Percentiles rank a stretch among this genome's conserved stretches.
Conservation (phyloP, 2,888 invertebrate species). For the Colletes collaris region DNA sequence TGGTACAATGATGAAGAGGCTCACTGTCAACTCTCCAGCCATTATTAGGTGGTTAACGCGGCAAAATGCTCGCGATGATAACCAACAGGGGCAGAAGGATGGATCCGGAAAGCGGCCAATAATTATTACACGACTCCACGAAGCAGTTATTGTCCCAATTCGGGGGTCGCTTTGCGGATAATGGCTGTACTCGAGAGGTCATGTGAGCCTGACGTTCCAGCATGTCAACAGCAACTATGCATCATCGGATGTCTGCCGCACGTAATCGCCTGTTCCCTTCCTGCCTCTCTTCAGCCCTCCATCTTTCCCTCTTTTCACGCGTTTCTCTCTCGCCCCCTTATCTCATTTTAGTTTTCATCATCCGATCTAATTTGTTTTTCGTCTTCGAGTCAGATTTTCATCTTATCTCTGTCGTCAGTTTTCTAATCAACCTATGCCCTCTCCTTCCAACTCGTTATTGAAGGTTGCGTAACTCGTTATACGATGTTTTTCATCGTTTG, state of each 20-base stretch:
- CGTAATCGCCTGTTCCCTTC: slow-evolving; percentile 71
- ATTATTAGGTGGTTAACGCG: slow-evolving; percentile 60
- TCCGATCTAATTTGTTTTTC: slow-evolving; percentile 17
- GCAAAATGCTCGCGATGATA: slow-evolving; percentile 54
- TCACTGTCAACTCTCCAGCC: slow-evolving; percentile 31
- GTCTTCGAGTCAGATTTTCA: slow-evolving; percentile 20
- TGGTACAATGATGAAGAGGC: slow-evolving; percentile 43
- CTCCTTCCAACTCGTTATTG: not conserved
- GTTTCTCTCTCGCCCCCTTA: not conserved
- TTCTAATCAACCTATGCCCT: not conserved
- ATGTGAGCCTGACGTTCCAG: slow-evolving; percentile 81
- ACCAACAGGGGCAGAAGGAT: slow-evolving; percentile 27
- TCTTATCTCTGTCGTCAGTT: not conserved
- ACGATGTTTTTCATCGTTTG: too few species aligned
- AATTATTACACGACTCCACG: slow-evolving; percentile 75
- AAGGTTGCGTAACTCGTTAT: too few species aligned
- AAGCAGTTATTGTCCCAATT: slow-evolving; percentile 79
- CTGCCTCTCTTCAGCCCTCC: slow-evolving; percentile 36
- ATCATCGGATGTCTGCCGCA: slow-evolving; percentile 81
- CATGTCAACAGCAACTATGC: slow-evolving; percentile 83
- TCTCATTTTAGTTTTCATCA: not conserved
- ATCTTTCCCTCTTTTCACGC: slow-evolving; percentile 20
- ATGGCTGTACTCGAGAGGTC: slow-evolving; percentile 79
- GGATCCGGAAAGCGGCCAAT: slow-evolving; percentile 69
- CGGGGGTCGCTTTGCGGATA: slow-evolving; percentile 75